Conservation (phyloP, 2,888 invertebrate genomes). For the Megalurothrips usitatus region DNA sequence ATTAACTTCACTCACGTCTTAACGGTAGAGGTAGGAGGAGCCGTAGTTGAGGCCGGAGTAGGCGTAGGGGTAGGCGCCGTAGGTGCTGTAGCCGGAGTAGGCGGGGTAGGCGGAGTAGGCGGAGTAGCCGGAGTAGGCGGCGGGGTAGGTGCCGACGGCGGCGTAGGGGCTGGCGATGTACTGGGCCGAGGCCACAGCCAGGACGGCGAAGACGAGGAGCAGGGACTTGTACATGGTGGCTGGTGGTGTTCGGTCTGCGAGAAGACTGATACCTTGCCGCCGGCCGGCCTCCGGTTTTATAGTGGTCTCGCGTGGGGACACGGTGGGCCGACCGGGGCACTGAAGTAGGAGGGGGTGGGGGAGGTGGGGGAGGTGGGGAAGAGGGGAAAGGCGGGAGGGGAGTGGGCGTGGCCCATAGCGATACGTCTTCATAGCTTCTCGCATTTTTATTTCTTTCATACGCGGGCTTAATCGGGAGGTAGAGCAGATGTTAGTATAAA, state of each 20-base stretch:
- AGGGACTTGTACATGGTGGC: constrained; percentile 18
- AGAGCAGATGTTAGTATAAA: too few species aligned
- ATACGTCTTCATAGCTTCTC: too few species aligned
- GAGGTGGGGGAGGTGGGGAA: too few species aligned
- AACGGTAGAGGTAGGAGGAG: not conserved
- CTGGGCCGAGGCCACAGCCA: constrained; percentile 14
- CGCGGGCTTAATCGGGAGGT: too few species aligned
- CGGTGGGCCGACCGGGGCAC: not conserved
- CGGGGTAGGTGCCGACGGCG: not conserved
- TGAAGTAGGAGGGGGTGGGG: too few species aligned
- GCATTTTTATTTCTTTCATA: too few species aligned
- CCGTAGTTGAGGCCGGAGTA: constrained; percentile 12
- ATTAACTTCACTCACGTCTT: not conserved
- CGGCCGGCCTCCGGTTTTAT: not conserved
- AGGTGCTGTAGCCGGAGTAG: not conserved
- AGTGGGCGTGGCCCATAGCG: too few species aligned
- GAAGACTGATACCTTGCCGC: not conserved
- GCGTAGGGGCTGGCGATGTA: not conserved
- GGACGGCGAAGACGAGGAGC: constrained; percentile 23
- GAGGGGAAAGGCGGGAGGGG: too few species aligned
- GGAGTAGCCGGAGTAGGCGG: not conserved
- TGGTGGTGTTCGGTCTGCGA: not conserved
- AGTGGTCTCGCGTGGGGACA: not conserved
- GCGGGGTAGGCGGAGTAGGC: constrained; percentile 18
- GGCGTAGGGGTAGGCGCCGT: constrained; percentile 23